Evolutionary conservation across 2,797 vertebrate species (phyloP).

Genomic region (Rhodeus uyekii): DNA sequence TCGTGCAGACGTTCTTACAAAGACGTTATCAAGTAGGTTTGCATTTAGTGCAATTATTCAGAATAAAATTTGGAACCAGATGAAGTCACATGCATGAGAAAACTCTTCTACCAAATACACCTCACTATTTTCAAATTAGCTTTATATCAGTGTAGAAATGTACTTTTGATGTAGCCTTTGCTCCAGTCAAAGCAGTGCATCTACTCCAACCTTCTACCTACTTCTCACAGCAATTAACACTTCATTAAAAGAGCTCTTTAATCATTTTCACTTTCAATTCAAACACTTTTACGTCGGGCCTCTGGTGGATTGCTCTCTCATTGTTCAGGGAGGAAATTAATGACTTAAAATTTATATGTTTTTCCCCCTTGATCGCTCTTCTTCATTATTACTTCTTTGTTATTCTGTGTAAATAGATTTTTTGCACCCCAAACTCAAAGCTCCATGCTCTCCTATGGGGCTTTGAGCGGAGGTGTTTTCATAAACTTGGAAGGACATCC

Average conservation of each 20-base stretch:
- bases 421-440: slow-evolving; percentile 37
- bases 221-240: slow-evolving; percentile 65
- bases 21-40: background rate
- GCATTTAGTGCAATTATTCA: background rate
- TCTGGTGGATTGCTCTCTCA: slow-evolving; percentile 58
- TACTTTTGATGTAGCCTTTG: background rate
- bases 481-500: slow-evolving; percentile 45
- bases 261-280: slow-evolving; percentile 66
- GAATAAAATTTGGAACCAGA: background rate
- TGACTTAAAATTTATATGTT: slow-evolving; percentile 62
- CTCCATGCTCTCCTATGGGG: slow-evolving; percentile 6
- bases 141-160: slow-evolving; percentile 10
- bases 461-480: slow-evolving; percentile 34
- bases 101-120: background rate
- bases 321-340: slow-evolving; percentile 63
- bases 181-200: slow-evolving; percentile 48
- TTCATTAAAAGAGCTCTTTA: slow-evolving; percentile 65
- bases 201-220: slow-evolving; percentile 50
- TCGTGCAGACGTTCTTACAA: background rate
- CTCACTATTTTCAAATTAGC: slow-evolving; percentile 1
- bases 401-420: slow-evolving; percentile 59
- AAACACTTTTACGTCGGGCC: slow-evolving; percentile 55
- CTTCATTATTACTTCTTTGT: slow-evolving; percentile 60
- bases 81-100: background rate
- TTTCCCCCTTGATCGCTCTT: slow-evolving; percentile 38